phyloP scores from a whole-genome alignment of 2,888 invertebrate genomes.

The Cyclophora albipunctata region DNA sequence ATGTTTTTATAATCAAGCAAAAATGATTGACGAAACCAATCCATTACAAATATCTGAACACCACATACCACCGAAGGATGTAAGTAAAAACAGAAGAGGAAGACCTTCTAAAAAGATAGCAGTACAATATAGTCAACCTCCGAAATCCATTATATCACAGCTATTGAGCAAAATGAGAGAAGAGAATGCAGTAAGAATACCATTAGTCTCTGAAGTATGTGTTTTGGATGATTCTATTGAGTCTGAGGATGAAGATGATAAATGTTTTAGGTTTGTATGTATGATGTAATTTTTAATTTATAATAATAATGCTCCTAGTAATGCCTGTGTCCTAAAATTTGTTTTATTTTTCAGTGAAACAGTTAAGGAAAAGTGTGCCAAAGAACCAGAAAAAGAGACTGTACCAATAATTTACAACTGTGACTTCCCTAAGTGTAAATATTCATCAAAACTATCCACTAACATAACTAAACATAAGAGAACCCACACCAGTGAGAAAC shows the following conservation, averaged over 20 bases:
- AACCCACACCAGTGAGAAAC: constrained; percentile 59
- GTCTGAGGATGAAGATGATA: not conserved
- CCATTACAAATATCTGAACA: constrained; percentile 25
- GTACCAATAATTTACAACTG: constrained; percentile 65
- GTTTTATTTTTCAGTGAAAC: constrained; percentile 10
- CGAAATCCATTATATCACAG: constrained; percentile 50
- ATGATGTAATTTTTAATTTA: not conserved
- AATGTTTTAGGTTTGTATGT: not conserved
- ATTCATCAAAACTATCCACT: constrained; percentile 66
- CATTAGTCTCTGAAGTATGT: constrained; percentile 3
- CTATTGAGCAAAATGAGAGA: constrained; percentile 33
- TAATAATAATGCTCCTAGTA: not conserved
- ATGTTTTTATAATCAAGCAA: not conserved
- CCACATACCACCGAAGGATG: not conserved
- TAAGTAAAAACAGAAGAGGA: constrained; percentile 34
- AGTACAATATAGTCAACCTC: constrained; percentile 45
- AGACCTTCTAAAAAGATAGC: constrained; percentile 38
- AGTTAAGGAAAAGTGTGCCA: constrained; percentile 31
- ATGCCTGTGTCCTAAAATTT: not conserved
- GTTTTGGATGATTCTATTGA: constrained; percentile 3
- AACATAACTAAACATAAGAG: constrained; percentile 66
- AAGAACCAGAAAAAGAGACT: constrained; percentile 55
- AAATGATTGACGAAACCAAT: constrained; percentile 31
- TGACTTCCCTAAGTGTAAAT: constrained; percentile 67
- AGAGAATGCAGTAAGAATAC: constrained; percentile 11